phyloP scores from a whole-genome alignment of 2,797 vertebrate genomes.

The Danio albolineatus region DNA sequence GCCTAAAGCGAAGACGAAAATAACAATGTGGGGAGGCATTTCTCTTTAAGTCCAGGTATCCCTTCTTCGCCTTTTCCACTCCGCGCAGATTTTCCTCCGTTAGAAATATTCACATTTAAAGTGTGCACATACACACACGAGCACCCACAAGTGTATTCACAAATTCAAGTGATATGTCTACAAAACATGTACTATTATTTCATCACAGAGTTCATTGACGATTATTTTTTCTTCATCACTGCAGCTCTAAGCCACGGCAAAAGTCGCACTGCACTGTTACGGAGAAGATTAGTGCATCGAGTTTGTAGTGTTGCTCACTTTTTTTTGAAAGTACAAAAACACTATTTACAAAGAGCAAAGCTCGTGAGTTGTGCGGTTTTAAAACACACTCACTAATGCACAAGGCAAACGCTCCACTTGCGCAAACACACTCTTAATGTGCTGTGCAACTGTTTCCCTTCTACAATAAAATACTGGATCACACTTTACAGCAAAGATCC shows the following conservation, averaged over 20 bases:
- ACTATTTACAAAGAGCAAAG: constrained; percentile 52
- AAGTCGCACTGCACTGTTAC: constrained; percentile 44
- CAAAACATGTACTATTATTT: constrained; percentile 50
- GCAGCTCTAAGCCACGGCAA: constrained; percentile 41
- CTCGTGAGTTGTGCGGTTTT: constrained; percentile 28
- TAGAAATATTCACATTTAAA: constrained; percentile 54
- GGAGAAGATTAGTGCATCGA: constrained; percentile 52
- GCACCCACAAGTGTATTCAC: constrained; percentile 52
- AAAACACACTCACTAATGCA: constrained; percentile 28
- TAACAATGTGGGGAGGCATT: constrained; percentile 22
- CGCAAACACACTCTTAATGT: background rate
- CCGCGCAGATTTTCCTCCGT: constrained; percentile 24
- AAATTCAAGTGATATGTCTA: constrained; percentile 53
- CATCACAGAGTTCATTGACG: constrained; percentile 31
- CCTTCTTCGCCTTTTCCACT: constrained; percentile 20
- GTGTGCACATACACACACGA: constrained; percentile 52
- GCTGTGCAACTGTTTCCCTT: constrained; percentile 36
- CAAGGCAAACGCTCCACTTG: constrained; percentile 26
- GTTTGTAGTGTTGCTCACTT: constrained; percentile 35
- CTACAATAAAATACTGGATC: constrained; percentile 2
- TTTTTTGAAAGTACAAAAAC: constrained; percentile 53
- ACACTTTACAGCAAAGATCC: no score
- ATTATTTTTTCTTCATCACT: constrained; percentile 34
- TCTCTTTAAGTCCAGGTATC: constrained; percentile 26
- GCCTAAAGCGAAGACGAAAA: background rate